These are phyloP conservation scores for Spilarctia lutea DNA, from an alignment of 2,888 invertebrate genomes.

Conservation along the genomic window DNA sequence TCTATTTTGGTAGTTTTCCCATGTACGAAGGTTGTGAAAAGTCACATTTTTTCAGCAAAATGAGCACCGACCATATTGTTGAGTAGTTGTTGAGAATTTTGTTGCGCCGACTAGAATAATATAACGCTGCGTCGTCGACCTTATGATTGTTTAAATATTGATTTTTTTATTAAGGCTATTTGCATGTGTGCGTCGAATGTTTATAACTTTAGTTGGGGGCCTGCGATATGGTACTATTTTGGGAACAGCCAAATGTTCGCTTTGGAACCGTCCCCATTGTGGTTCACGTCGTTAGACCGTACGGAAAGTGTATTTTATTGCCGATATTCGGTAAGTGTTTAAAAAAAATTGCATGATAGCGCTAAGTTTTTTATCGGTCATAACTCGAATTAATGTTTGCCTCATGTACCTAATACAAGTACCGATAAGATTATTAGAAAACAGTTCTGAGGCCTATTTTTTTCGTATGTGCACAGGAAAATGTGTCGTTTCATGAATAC, in stretches of 20 bases:
- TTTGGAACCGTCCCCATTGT: conserved; percentile 71
- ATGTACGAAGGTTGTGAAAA: conserved; percentile 75
- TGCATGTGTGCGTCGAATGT: conserved; percentile 75
- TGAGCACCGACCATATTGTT: conserved; percentile 73
- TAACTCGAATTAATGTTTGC: conserved; percentile 64
- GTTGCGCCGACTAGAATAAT: conserved; percentile 9
- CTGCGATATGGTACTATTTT: conserved; percentile 80
- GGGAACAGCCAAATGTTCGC: conserved; percentile 81
- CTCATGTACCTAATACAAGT: conserved; percentile 40
- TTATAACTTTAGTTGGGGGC: conserved; percentile 84
- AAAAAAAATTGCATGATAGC: conserved; percentile 38
- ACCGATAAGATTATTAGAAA: conserved; percentile 53
- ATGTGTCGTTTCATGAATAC: conserved; percentile 29
- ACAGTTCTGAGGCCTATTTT: conserved; percentile 49
- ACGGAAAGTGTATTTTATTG: conserved; percentile 38
- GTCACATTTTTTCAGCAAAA: conserved; percentile 79
- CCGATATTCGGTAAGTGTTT: conserved; percentile 48
- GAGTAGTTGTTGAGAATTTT: conserved; percentile 16
- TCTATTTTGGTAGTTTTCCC: conserved; percentile 74
- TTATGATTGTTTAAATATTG: conserved; percentile 74
- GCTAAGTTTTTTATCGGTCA: conserved; percentile 68
- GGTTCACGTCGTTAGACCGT: conserved; percentile 36
- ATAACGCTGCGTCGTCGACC: conserved; percentile 43
- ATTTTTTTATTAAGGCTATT: conserved; percentile 68
- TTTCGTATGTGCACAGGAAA: conserved; percentile 43